Evolutionary conservation across 2,888 invertebrate species (phyloP).

Genomic region (Drosophila acutilabella): DNA sequence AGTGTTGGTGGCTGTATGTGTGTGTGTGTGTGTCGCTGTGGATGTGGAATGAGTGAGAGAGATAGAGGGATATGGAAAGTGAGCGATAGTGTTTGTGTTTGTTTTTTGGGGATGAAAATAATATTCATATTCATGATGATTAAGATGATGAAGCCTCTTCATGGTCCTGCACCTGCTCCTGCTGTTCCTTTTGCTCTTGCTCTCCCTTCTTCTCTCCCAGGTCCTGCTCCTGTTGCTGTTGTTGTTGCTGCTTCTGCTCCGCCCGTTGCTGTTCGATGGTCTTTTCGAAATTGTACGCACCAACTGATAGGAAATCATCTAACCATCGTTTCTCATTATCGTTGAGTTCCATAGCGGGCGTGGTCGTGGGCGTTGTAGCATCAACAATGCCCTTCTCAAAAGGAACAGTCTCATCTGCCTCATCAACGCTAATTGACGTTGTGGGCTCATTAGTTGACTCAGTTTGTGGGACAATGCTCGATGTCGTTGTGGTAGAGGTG

Average conservation of each 20-base stretch:
- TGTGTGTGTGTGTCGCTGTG: constrained; percentile 15
- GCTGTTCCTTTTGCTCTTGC: constrained; percentile 25
- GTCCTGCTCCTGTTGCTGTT: constrained; percentile 24
- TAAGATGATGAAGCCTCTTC: constrained; percentile 45
- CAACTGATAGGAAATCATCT: constrained; percentile 83
- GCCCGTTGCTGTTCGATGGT: constrained; percentile 56
- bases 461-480: constrained; percentile 17
- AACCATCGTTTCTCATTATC: constrained; percentile 83
- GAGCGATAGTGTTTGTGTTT: constrained; percentile 17
- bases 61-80: background rate
- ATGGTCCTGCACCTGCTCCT: constrained; percentile 23
- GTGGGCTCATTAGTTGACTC: constrained; percentile 63
- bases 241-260: constrained; percentile 37
- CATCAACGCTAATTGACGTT: constrained; percentile 69
- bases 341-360: constrained; percentile 71
- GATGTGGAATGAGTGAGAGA: background rate
- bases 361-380: constrained; percentile 39
- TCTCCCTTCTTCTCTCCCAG: constrained; percentile 11
- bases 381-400: constrained; percentile 18
- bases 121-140: constrained; percentile 62
- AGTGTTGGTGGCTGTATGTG: constrained; percentile 13
- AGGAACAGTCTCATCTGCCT: constrained; percentile 34
- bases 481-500: constrained; percentile 23
- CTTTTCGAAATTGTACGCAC: constrained; percentile 82
- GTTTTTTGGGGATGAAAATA: constrained; percentile 37